Evolutionary conservation across 2,888 invertebrate species (phyloP), one percentile per base, ranked within the genome.

Genomic region (Calameuta idolon): DNA sequence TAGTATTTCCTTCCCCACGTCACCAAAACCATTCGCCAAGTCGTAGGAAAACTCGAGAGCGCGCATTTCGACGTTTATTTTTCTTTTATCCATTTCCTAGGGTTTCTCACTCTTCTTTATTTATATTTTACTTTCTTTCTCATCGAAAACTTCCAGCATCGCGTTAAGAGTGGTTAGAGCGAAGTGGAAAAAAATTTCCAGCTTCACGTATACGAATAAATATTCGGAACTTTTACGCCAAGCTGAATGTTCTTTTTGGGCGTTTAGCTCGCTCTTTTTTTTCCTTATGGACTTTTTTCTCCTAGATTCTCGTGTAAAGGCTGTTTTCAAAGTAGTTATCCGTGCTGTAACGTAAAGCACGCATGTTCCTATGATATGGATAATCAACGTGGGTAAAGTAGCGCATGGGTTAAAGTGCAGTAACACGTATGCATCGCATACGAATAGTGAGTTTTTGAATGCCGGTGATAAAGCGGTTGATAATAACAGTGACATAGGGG

Each of bases 401-500:
- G 23, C 55, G 0, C 55, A 55, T 5, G 55, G 2, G 23, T 23
- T 2, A 23, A 23, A 55, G 9, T 55, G 55, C 55, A 55, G 55
- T 55, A 5, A 23, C 55, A 23, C 55, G 55, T 23, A 23, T 9
- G 55, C 55, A 23, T 23, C 55, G 9, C 55, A 2, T 55, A 55
- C 55, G 23, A 23, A 23, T 55, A 55, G 55, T 55, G 9, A 55
- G 23, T 12, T 35, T 74, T 74, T 23, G 35, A 37, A 34, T 34
- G 68, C n/a, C 33, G 33, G 33, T 35, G 74, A 74, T 74, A 74
- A 74, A 35, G 30, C 34, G 23, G 30, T 12, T 23, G 34, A 73
- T 75, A 80, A 83, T 83, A 78, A 74, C 80, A 74, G 73, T 75
- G 81, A 79, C 75, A 80, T 80, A 81, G 81, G 80, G 82, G 79